Evolutionary conservation across 2,888 invertebrate genomes (phyloP), one percentile per base, ranked within the genome.

Genomic region (Lithophane ornitopus): DNA sequence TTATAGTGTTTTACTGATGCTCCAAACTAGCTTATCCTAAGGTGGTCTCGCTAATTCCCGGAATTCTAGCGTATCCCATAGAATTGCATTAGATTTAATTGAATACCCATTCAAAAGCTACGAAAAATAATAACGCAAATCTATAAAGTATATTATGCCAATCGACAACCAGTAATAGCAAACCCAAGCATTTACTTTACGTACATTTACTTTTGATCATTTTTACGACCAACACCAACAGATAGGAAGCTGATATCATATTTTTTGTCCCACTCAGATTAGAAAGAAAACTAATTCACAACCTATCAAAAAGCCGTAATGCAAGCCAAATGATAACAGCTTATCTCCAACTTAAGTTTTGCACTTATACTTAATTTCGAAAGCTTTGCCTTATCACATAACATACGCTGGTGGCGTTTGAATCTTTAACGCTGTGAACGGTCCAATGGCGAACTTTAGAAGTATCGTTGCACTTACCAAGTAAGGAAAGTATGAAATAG

Each of bases 401-500:
- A 87, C 86, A 85, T 87, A 89, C 88, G 70, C 85, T 86, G 69
- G 81, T 78, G 80, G 85, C 85, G 70, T 85, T 90, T 89, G 89
- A 89, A 91, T 92, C 87, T 89, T 89, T 89, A 89, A 89, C 85
- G 86, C 76, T 82, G 72, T 80, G 74, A 78, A 85, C 82, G 74
- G 79, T 76, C 78, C 86, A 85, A 88, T 85, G 86, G 86, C 86
- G 85, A 92, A 93, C 88, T 93, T 92, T 89, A 89, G 87, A 88
- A 90, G 87, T 89, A 91, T 78, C 70, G 81, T 77, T 86, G 87
- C 89, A 89, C 85, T 89, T 89, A 85, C 88, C 84, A 87, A 88
- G 87, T 89, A 90, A 79, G 88, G 88, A 88, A 90, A 91, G 88
- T 92, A 91, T 91, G 90, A 91, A 91, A 90, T 91, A 92, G 86